These are phyloP conservation scores for Percopsis omiscomaycus DNA, from an alignment of 2,797 vertebrate species.

Conservation along the genomic window DNA sequence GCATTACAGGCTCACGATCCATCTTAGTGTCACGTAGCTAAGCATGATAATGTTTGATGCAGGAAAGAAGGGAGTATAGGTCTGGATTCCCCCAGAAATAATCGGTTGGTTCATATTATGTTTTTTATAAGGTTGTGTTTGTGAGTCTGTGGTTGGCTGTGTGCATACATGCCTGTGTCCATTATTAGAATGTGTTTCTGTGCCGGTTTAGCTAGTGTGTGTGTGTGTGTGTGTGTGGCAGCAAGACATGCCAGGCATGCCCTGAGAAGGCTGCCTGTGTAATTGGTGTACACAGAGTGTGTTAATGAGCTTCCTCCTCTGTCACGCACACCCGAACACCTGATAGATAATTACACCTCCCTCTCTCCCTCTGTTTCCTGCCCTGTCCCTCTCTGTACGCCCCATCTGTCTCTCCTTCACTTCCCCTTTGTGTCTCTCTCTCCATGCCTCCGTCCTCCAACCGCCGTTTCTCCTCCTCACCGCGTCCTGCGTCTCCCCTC, in stretches of 20 bases:
- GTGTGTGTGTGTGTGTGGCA: conserved; percentile 4
- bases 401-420: conserved; percentile 55
- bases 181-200: conserved; percentile 2
- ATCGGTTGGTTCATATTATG: neutral
- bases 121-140: neutral
- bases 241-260: conserved; percentile 67
- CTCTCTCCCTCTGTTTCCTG: conserved; percentile 68
- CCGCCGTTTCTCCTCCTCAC: conserved; percentile 43
- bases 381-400: conserved; percentile 46
- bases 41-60: too few species aligned
- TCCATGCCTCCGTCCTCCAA: conserved; percentile 60
- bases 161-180: neutral
- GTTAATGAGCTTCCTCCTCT: conserved; percentile 81
- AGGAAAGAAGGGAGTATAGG: too few species aligned
- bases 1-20: too few species aligned
- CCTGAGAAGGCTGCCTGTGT: conserved; percentile 74
- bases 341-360: conserved; percentile 78
- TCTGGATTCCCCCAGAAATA: too few species aligned
- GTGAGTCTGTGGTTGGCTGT: neutral
- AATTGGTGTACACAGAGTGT: conserved; percentile 79
- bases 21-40: too few species aligned
- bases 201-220: conserved; percentile 2
- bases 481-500: conserved; percentile 12
- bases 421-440: conserved; percentile 49
- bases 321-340: conserved; percentile 80